phyloP scores from a whole-genome alignment of 2,888 invertebrate species.

The Poecilus cupreus region DNA sequence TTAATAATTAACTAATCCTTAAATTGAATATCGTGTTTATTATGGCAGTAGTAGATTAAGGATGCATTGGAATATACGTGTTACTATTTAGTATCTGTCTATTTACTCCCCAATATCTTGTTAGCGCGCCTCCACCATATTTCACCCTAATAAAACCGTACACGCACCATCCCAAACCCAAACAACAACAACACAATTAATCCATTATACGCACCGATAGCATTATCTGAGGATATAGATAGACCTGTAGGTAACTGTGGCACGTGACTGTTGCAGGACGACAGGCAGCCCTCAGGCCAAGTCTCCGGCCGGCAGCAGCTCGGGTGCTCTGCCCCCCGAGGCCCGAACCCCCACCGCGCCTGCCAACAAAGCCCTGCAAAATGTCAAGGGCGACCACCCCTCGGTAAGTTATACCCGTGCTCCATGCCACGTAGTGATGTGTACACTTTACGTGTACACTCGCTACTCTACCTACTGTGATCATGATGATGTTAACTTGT shows the following conservation, averaged over 20 bases:
- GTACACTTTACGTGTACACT: background rate
- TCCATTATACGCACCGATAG: background rate
- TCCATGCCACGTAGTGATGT: background rate
- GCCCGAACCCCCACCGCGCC: constrained; percentile 78
- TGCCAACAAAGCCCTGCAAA: constrained; percentile 84
- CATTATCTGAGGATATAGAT: constrained; percentile 59
- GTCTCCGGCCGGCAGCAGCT: constrained; percentile 84
- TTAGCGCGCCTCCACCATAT: too few species aligned
- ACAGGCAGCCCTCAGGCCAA: constrained; percentile 84
- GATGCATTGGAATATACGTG: too few species aligned
- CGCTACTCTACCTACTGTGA: background rate
- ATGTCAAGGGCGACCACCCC: constrained; percentile 85
- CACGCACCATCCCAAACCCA: background rate
- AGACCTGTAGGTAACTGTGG: constrained; percentile 18
- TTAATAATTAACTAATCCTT: too few species aligned
- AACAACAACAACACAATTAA: background rate
- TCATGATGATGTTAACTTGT: constrained; percentile 19
- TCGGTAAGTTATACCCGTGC: constrained; percentile 80
- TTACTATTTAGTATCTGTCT: too few species aligned
- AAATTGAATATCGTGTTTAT: too few species aligned
- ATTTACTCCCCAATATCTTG: too few species aligned
- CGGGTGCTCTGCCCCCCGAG: constrained; percentile 74
- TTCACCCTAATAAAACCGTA: too few species aligned
- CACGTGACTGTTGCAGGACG: constrained; percentile 74
- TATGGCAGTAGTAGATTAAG: too few species aligned